Percentiles rank a stretch among this genome's conserved stretches.
Evolutionary conservation across 1,140 invertebrate species (phyloP).

Genomic region (Pseudoatta argentina): DNA sequence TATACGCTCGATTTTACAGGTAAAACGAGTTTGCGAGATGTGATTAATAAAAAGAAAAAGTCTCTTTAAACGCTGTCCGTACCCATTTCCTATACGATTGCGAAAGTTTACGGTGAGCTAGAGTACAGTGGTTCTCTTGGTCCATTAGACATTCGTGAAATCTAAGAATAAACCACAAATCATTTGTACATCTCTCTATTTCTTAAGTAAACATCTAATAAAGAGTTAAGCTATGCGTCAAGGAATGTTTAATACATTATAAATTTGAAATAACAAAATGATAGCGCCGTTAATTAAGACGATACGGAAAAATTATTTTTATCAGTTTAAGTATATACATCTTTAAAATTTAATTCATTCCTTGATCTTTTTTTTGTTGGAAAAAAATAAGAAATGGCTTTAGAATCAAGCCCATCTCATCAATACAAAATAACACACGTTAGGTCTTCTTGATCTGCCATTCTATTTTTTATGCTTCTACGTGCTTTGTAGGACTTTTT

Average conservation of each 20-base stretch:
- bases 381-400: too few species aligned
- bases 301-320: background rate
- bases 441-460: too few species aligned
- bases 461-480: background rate
- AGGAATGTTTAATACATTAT: background rate
- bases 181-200: background rate
- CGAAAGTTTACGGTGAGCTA: slow-evolving; percentile 35
- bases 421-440: too few species aligned
- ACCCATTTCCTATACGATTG: slow-evolving; percentile 28
- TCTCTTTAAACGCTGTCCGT: slow-evolving; percentile 2
- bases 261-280: background rate
- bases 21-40: background rate
- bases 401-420: too few species aligned
- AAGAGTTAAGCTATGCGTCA: background rate
- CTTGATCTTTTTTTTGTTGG: background rate
- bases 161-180: background rate
- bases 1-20: background rate
- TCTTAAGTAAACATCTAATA: background rate
- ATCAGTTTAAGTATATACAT: background rate
- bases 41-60: slow-evolving; percentile 26
- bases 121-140: background rate
- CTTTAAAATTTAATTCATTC: background rate
- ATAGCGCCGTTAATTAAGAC: background rate
- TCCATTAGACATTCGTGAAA: background rate
- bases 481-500: too few species aligned